These are phyloP conservation scores for Caenorhabditis brenneri DNA, from an alignment of 1,140 invertebrate genomes.

Conservation along the genomic window DNA sequence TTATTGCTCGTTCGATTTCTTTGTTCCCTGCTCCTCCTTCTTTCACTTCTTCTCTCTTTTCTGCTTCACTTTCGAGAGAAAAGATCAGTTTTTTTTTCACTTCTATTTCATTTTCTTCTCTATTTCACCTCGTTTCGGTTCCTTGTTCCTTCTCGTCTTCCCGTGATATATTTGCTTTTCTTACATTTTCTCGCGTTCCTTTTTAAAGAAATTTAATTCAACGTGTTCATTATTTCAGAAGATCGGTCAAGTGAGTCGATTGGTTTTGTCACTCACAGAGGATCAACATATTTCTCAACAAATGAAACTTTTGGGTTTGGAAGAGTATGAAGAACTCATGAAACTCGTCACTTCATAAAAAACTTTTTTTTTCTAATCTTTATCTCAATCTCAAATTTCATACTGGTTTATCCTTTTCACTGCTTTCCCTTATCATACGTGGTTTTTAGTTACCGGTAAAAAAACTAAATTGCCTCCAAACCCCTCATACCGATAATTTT, in stretches of 20 bases:
- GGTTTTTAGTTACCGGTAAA: too few relatives aligned
- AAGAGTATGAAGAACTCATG: not conserved
- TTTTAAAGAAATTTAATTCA: not conserved
- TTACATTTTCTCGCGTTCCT: not conserved
- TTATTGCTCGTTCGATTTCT: not conserved
- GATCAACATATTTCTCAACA: not conserved
- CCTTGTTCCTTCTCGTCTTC: too few relatives aligned
- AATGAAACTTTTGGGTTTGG: not conserved
- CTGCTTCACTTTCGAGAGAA: not conserved
- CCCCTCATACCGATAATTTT: too few relatives aligned
- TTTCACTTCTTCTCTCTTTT: not conserved
- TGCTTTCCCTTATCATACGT: too few relatives aligned
- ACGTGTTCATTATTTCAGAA: not conserved
- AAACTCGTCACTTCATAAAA: not conserved
- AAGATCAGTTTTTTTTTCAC: constrained; percentile 23
- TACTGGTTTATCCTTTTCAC: not conserved
- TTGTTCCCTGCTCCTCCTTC: not conserved
- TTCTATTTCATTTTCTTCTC: not conserved
- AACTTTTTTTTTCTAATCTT: not conserved
- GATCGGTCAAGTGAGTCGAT: not conserved
- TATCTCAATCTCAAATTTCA: too few relatives aligned
- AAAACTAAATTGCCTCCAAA: too few relatives aligned
- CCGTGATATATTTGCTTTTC: not conserved
- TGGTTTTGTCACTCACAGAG: not conserved
- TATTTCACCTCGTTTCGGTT: not conserved